Percentiles rank a stretch among this genome's conserved stretches.
phyloP scores from a whole-genome alignment of 2,113 vertebrate species.

The Alexandromys fortis region DNA sequence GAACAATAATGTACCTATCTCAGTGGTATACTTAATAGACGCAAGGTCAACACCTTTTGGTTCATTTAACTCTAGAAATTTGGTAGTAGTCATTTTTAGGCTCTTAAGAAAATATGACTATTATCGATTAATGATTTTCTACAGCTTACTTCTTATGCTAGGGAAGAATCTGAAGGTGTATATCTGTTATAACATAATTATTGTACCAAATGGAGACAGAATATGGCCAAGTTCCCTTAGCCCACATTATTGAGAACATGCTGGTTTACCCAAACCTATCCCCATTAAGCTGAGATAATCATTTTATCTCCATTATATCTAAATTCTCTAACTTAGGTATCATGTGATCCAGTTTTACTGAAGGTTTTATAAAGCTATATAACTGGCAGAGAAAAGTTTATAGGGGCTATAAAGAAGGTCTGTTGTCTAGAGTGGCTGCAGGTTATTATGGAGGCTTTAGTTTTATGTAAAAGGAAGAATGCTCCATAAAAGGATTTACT shows the following conservation, averaged over 20 bases:
- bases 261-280: neutral
- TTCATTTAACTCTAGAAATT: conserved; percentile 19
- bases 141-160: neutral
- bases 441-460: conserved; percentile 12
- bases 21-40: neutral
- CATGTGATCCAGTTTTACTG: neutral
- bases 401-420: neutral
- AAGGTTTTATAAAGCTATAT: neutral
- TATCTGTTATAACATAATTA: neutral
- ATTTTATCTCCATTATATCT: neutral
- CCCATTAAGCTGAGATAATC: conserved; percentile 11
- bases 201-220: neutral
- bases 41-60: neutral
- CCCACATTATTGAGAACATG: neutral
- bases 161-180: neutral
- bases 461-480: conserved; percentile 60
- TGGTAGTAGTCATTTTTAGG: neutral
- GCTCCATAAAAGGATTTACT: conserved; percentile 48
- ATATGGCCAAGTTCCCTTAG: neutral
- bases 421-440: neutral
- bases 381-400: conserved; percentile 1
- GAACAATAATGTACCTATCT: neutral
- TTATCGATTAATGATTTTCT: neutral
- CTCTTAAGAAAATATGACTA: neutral
- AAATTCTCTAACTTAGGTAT: conserved; percentile 9